A percentile compares a stretch with the other conserved stretches of the same genome.
These are phyloP conservation scores for Caenorhabditis imperialis DNA, from an alignment of 2,888 invertebrate species.

Conservation along the genomic window DNA sequence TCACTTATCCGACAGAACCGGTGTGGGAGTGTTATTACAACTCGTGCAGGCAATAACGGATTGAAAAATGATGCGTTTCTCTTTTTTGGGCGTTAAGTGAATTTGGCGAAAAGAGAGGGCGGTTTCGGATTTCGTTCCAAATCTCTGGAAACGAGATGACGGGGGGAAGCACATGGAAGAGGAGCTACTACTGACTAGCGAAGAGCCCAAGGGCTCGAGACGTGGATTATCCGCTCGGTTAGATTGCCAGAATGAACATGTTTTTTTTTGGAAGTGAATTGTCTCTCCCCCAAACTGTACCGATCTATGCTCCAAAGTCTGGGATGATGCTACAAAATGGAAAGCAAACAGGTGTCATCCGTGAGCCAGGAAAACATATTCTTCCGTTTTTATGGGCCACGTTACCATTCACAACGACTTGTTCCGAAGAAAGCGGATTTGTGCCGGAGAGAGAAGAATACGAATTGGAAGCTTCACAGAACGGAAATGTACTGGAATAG, in stretches of 20 bases:
- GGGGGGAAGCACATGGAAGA: background rate
- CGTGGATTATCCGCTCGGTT: conserved; percentile 26
- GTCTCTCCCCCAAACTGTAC: too few species aligned
- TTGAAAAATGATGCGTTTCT: conserved; percentile 43
- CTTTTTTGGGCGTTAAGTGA: conserved; percentile 45
- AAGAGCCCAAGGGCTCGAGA: background rate
- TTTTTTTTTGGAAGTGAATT: too few species aligned
- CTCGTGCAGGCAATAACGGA: conserved; percentile 3
- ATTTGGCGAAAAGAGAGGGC: conserved; percentile 21
- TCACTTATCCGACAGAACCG: too few species aligned
- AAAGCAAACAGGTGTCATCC: conserved; percentile 14
- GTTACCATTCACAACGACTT: conserved; percentile 24
- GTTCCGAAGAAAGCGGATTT: conserved; percentile 5
- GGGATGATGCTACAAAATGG: background rate
- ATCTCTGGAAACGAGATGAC: conserved; percentile 16
- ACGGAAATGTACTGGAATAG: conserved; percentile 1
- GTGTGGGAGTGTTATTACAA: too few species aligned
- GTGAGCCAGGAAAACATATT: conserved; percentile 4
- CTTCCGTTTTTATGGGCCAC: conserved; percentile 20
- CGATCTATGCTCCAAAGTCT: background rate
- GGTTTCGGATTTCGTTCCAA: conserved; percentile 42
- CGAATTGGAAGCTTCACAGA: background rate
- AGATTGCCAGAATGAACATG: conserved; percentile 1
- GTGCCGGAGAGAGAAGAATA: background rate
- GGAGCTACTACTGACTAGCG: background rate